Base-by-base conservation (phyloP, 2,797 vertebrate genomes). In the Phrynocephalus forsythii region DNA sequence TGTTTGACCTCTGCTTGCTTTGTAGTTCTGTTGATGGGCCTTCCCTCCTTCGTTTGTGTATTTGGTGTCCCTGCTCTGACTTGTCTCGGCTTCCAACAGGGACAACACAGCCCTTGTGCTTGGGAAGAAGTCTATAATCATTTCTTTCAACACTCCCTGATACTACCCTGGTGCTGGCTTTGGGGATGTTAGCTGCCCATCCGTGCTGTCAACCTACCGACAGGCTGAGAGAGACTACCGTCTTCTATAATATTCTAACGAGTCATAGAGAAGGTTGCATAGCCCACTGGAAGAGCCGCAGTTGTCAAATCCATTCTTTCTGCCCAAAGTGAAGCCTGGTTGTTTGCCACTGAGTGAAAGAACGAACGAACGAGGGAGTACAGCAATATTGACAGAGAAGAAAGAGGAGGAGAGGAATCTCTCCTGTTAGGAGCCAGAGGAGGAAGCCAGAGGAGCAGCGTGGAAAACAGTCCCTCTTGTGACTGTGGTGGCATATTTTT, bases 231-330 rank as follows among this genome's bases (percentile, higher is more conserved):
- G 82, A 33, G 67, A 72, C 71, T 22, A 6, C 22, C 3, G 13
- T 30, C 26, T 75, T 86, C 77, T 87, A 94, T 93, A 86, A 94
- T 92, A 94, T 90, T 89, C 79, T 90, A 93, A 91, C 91, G 93
- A 91, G 91, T 82, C 81, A 90, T 90, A 91, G 88, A 94, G 93
- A 28, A 89, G 86, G 85, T 68, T 18, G 72, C 60, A 3, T 0
- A 79, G 94, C 85, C 91, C 94, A 90, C 92, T 91, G 92, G 94
- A 95, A 91, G 93, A 92, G 92, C 92, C 91, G 94, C 94, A 89
- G 69, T 93, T 86, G 85, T 75, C 20, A 92, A 94, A 93, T 92
- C 92, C 91, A 91, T 92, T 89, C 92, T 91, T 60, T 86, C 87
- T 0, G 6, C 90, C 6, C 92, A 91, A 84, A 92, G 91, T 20